Evolutionary conservation across 2,888 invertebrate genomes (phyloP), one percentile per base, ranked within the genome.

Genomic region (Troides aeacus): DNA sequence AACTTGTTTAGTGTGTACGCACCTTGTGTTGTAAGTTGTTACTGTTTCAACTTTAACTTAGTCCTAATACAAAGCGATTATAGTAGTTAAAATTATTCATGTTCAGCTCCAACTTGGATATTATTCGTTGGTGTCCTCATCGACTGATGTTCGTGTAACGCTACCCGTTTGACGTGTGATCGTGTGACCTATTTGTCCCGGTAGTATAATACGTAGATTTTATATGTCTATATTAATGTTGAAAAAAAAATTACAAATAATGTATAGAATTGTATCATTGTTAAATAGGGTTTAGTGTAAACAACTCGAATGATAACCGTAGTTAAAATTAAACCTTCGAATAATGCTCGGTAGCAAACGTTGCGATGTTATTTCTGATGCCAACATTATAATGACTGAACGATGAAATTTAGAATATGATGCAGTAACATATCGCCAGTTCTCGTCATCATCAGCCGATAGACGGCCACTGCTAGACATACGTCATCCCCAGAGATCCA

Each of bases 121-220:
- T 53, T 61, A 60, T 1, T 62, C 42, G 61, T 65, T 64, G n/a
- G 56, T 64, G 64, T 42, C n/a, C 30, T 58, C 21, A 30, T 46
- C 23, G 62, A 63, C 66, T 66, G 70, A 53, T 23, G 59, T 62
- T 57, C 30, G 24, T 59, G 42, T 59, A 46, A 10, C 42, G 61
- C 21, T 70, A 46, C 62, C 56, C 58, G 58, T 53, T 62, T 63
- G 15, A 63, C 7, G 63, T 65, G 69, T 62, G 66, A 66, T 66
- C 42, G 15, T 66, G 62, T 18, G 24, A 65, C n/a, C 56, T 68
- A 68, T 24, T 69, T 74, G 80, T 79, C 53, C 82, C 81, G 77
- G 74, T 70, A 79, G 75, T 70, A 69, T 77, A 72, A 58, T 10
- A 23, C 73, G 64, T 80, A 81, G 76, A 75, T 79, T 82, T 79